Conservation (phyloP, 2,888 invertebrate genomes). For the Rotaria sp. region DNA sequence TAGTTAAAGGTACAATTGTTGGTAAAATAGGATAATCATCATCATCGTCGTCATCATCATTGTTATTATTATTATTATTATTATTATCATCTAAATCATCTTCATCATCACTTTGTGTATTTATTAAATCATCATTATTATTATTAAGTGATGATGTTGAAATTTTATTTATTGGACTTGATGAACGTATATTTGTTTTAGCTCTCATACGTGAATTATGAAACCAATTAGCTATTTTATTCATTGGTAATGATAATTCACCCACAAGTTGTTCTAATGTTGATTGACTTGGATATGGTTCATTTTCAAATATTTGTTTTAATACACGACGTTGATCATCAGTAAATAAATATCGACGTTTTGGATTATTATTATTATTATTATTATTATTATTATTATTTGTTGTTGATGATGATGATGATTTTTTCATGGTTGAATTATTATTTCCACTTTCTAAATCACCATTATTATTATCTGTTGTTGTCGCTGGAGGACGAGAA, state of each 20-base stretch:
- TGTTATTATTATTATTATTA: background rate
- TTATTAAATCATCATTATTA: background rate
- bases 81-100: background rate
- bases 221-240: slow-evolving; percentile 99
- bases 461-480: background rate
- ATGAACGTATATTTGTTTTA: background rate
- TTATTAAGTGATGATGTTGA: background rate
- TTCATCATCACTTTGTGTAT: background rate
- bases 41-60: background rate
- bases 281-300: slow-evolving; percentile 91
- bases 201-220: slow-evolving; percentile 75
- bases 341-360: slow-evolving; percentile 76
- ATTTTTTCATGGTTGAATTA: slow-evolving; percentile 75
- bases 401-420: slow-evolving; percentile 72
- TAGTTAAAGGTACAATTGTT: background rate
- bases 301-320: slow-evolving; percentile 81
- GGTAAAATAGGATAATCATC: background rate
- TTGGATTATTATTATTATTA: slow-evolving; percentile 60
- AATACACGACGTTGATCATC: slow-evolving; percentile 96
- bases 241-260: slow-evolving; percentile 78
- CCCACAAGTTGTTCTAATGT: slow-evolving; percentile 88
- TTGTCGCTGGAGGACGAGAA: background rate
- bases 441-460: slow-evolving; percentile 30
- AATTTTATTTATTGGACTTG: background rate
- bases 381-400: too few relatives aligned